Evolutionary conservation across 2,113 vertebrate species (phyloP).

Genomic region (Spilogale gracilis): DNA sequence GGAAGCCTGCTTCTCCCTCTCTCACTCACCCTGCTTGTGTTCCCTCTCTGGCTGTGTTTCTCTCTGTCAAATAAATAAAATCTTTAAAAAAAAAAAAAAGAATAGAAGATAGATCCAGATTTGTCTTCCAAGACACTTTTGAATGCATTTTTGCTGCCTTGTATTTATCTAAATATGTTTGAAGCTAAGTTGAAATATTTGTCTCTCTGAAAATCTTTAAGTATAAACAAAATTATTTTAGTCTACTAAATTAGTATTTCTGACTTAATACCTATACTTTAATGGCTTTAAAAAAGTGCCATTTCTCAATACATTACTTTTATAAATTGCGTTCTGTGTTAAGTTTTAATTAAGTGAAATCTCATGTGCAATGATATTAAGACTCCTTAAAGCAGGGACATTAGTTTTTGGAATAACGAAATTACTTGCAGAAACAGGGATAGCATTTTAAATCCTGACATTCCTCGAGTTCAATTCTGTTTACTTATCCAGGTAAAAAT

Average conservation of each 20-base stretch:
- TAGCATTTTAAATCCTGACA: background rate
- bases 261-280: constrained; percentile 10
- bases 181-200: background rate
- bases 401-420: background rate
- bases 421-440: constrained; percentile 33
- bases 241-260: background rate
- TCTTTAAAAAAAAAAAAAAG: no score
- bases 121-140: background rate
- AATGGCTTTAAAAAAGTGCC: background rate
- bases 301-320: constrained; percentile 42
- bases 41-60: no score
- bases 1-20: no score
- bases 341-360: constrained; percentile 54
- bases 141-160: background rate
- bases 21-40: no score
- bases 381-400: background rate
- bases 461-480: background rate
- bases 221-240: background rate
- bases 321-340: constrained; percentile 22
- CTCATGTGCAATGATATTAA: background rate
- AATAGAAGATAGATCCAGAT: background rate
- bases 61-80: no score
- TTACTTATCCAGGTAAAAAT: constrained; percentile 30
- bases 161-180: background rate
- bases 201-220: background rate